These are phyloP conservation scores for Anabas testudineus DNA, from an alignment of 2,797 vertebrate genomes.

Conservation along the genomic window DNA sequence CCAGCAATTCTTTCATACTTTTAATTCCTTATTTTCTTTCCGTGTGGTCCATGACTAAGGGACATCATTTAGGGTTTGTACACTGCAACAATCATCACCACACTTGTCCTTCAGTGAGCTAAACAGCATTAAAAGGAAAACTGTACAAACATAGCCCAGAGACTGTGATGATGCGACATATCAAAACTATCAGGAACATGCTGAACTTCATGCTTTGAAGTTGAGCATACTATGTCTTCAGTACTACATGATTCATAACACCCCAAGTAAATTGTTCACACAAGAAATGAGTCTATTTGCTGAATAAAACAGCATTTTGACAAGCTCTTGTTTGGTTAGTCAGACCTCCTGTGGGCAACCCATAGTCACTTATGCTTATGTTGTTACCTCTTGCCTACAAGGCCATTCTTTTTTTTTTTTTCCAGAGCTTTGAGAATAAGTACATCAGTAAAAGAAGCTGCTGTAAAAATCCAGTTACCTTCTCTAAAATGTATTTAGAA, in stretches of 20 bases:
- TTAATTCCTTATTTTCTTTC: slow-evolving; percentile 41
- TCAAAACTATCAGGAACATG: slow-evolving; percentile 19
- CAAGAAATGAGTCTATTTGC: slow-evolving; percentile 25
- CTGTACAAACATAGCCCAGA: slow-evolving; percentile 10
- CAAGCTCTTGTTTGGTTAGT: slow-evolving; percentile 33
- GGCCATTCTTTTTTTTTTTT: not conserved
- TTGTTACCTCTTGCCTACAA: slow-evolving; percentile 10
- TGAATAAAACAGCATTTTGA: slow-evolving; percentile 32
- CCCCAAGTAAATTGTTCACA: slow-evolving; percentile 24
- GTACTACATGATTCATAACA: slow-evolving; percentile 39
- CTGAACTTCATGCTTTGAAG: slow-evolving; percentile 44
- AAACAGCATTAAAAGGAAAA: slow-evolving; percentile 30
- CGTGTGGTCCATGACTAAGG: slow-evolving; percentile 39
- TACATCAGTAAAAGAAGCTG: not conserved
- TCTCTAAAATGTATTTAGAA: not conserved
- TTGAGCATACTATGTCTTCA: slow-evolving; percentile 29
- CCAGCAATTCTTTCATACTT: slow-evolving; percentile 9
- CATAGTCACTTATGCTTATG: not conserved
- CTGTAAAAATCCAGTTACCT: not conserved
- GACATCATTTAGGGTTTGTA: slow-evolving; percentile 31
- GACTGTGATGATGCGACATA: slow-evolving; percentile 16
- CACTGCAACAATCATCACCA: slow-evolving; percentile 22
- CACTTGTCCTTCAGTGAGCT: slow-evolving; percentile 32
- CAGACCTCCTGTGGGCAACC: slow-evolving; percentile 21
- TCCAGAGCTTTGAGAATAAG: not conserved